phyloP scores from a whole-genome alignment of 2,113 vertebrate species.

The Pionites leucogaster region DNA sequence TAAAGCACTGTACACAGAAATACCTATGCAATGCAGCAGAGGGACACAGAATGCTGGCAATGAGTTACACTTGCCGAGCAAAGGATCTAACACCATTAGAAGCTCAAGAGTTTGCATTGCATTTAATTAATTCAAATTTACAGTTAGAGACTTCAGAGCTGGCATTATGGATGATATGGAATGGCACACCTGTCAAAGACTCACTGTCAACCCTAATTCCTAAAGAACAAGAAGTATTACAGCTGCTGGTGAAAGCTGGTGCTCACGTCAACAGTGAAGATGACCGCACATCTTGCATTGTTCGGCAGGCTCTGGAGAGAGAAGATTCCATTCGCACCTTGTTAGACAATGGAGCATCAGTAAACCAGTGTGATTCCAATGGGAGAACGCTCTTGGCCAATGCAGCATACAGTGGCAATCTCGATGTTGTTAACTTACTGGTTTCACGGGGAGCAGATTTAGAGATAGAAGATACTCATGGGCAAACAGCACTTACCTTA shows the following conservation, averaged over 20 bases:
- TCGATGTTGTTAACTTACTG: constrained; percentile 93
- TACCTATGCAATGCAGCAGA: constrained; percentile 96
- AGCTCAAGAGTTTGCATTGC: constrained; percentile 94
- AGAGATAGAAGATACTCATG: constrained; percentile 90
- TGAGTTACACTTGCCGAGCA: constrained; percentile 96
- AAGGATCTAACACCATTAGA: constrained; percentile 89
- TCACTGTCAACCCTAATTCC: constrained; percentile 91
- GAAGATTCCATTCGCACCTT: constrained; percentile 95
- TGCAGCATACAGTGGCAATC: constrained; percentile 92
- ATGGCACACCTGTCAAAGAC: constrained; percentile 93
- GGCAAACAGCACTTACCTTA: constrained; percentile 94
- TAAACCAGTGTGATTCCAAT: constrained; percentile 91
- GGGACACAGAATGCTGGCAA: constrained; percentile 95
- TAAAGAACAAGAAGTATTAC: constrained; percentile 93
- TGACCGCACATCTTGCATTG: constrained; percentile 88
- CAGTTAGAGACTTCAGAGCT: constrained; percentile 91
- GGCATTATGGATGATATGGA: constrained; percentile 99
- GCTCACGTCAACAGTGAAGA: constrained; percentile 94
- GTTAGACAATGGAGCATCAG: constrained; percentile 91
- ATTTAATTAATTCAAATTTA: constrained; percentile 92
- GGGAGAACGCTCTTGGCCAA: constrained; percentile 91
- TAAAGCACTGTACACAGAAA: constrained; percentile 98
- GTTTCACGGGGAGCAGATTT: constrained; percentile 90
- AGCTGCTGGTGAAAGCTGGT: constrained; percentile 94
- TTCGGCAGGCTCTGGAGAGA: constrained; percentile 92